These are phyloP conservation scores for Brachionus manjavacas DNA, from an alignment of 1,140 invertebrate genomes.

Conservation along the genomic window DNA sequence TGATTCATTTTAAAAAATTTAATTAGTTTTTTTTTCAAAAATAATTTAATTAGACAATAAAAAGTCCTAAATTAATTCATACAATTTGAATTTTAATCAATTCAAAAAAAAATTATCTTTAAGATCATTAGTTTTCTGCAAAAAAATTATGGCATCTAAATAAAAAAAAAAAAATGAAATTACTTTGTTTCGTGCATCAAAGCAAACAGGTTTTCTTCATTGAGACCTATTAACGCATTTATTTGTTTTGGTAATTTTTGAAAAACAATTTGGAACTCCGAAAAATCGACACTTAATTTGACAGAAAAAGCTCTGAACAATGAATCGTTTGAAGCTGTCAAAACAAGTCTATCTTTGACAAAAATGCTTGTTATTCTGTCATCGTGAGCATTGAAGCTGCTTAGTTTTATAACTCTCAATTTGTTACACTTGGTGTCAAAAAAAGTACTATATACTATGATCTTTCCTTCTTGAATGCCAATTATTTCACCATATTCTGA, in stretches of 20 bases:
- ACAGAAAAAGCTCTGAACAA: background rate
- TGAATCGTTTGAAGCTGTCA: background rate
- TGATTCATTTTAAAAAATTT: too few relatives aligned
- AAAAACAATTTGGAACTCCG: background rate
- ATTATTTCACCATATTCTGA: background rate
- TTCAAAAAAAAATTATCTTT: too few relatives aligned
- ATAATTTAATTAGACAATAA: too few relatives aligned
- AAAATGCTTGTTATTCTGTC: background rate
- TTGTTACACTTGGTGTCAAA: background rate
- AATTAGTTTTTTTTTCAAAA: too few relatives aligned
- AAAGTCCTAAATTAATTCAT: too few relatives aligned
- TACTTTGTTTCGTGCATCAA: too few relatives aligned
- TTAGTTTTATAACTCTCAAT: background rate
- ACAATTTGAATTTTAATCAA: too few relatives aligned
- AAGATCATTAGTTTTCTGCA: too few relatives aligned
- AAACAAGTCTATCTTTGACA: background rate
- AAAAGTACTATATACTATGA: background rate
- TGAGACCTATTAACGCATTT: background rate
- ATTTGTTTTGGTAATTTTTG: background rate
- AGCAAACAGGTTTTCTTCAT: background rate
- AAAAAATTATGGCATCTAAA: too few relatives aligned
- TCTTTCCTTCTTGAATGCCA: background rate
- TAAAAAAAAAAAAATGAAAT: too few relatives aligned
- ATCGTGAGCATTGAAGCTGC: background rate
- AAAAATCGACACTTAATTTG: background rate